Conservation (phyloP, 2,113 vertebrate genomes). For the Periophthalmodon schlosseri region DNA sequence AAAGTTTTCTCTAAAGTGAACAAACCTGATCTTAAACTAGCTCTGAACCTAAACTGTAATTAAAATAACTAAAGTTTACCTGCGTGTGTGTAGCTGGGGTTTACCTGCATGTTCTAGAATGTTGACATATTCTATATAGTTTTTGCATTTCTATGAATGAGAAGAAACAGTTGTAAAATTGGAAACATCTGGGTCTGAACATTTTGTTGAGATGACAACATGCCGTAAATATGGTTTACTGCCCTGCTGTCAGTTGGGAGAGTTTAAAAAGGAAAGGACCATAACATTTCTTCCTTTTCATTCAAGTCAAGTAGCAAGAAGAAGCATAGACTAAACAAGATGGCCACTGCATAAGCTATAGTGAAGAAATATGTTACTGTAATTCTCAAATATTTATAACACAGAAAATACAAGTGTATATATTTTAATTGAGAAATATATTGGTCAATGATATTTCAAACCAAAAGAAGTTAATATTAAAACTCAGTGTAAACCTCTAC, state of each 20-base stretch:
- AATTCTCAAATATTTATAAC: not conserved
- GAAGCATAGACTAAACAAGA: not conserved
- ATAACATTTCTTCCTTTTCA: constrained; percentile 23
- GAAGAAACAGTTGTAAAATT: constrained; percentile 7
- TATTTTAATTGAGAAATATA: not conserved
- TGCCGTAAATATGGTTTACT: constrained; percentile 36
- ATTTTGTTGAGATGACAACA: constrained; percentile 38
- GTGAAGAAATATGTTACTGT: not conserved
- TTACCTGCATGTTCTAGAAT: constrained; percentile 19
- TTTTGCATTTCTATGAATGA: not conserved
- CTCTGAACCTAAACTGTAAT: constrained; percentile 26
- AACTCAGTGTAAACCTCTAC: not conserved
- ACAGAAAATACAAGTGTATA: not conserved
- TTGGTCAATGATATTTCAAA: not conserved
- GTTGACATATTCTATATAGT: constrained; percentile 2
- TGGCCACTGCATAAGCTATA: constrained; percentile 6
- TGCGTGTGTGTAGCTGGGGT: constrained; percentile 15
- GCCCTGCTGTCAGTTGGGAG: not conserved
- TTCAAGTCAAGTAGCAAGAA: constrained; percentile 17
- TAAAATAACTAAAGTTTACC: not conserved
- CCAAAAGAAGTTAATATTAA: not conserved
- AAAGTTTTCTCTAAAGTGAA: constrained; percentile 12
- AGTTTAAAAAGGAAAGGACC: constrained; percentile 14
- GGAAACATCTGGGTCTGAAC: constrained; percentile 38
- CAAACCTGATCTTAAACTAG: constrained; percentile 3